phyloP scores from a whole-genome alignment of 2,797 vertebrate genomes.

The Cyprinella venusta region DNA sequence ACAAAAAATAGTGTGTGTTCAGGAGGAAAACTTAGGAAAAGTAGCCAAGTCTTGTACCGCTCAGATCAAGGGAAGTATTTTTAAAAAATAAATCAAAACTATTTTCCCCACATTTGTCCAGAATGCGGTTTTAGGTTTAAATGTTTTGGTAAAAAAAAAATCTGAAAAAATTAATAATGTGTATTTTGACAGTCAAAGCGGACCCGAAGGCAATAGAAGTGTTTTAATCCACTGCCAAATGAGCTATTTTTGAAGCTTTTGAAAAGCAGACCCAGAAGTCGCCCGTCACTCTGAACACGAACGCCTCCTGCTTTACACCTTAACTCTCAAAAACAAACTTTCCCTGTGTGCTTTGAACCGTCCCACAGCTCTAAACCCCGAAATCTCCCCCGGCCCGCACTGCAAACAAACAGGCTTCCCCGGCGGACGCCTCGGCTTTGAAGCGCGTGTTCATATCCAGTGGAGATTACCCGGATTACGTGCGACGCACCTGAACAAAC shows the following conservation, averaged over 20 bases:
- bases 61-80: too few relatives aligned
- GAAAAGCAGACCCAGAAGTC: background rate
- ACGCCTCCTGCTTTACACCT: background rate
- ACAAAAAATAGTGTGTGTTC: too few relatives aligned
- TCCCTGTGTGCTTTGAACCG: constrained; percentile 1
- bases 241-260: background rate
- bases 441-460: constrained; percentile 22
- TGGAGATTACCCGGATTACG: constrained; percentile 54
- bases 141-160: background rate
- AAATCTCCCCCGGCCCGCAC: constrained; percentile 19
- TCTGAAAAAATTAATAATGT: background rate
- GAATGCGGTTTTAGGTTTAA: too few relatives aligned
- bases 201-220: background rate
- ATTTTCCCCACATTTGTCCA: too few relatives aligned
- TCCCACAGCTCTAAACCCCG: background rate
- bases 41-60: too few relatives aligned
- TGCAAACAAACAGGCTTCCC: constrained; percentile 31
- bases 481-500: constrained; percentile 72
- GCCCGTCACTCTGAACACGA: background rate
- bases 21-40: too few relatives aligned
- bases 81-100: too few relatives aligned
- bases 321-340: constrained; percentile 3
- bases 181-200: background rate
- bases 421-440: constrained; percentile 5
- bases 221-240: background rate